Evolutionary conservation across 2,888 invertebrate species (phyloP).

Genomic region (Drosophila kokeensis): DNA sequence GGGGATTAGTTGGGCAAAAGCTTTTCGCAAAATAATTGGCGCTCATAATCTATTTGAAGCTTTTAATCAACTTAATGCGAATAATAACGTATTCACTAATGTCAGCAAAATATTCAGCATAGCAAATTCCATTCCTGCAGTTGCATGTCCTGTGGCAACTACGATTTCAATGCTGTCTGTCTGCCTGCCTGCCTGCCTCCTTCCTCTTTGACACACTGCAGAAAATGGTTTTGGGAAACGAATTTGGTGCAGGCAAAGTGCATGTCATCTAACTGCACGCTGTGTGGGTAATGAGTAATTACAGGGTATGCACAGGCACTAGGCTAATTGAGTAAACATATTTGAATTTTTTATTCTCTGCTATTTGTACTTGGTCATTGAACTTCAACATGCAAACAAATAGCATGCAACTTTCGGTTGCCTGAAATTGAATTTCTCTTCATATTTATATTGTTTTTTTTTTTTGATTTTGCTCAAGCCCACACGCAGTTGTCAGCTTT

Average conservation of each 20-base stretch:
- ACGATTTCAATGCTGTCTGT: slow-evolving; percentile 17
- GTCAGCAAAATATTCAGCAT: neutral
- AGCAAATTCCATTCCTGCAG: slow-evolving; percentile 13
- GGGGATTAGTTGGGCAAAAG: neutral
- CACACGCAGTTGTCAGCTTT: slow-evolving; percentile 23
- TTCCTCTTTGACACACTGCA: slow-evolving; percentile 14
- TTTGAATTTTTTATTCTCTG: slow-evolving; percentile 14
- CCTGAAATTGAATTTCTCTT: slow-evolving; percentile 18
- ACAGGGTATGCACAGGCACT: slow-evolving; percentile 27
- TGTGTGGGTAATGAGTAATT: slow-evolving; percentile 41
- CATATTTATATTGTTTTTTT: neutral
- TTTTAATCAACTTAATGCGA: neutral
- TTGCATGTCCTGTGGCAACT: slow-evolving; percentile 50
- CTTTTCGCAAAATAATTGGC: neutral
- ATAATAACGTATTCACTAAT: neutral
- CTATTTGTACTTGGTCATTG: slow-evolving; percentile 40
- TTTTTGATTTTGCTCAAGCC: slow-evolving; percentile 1
- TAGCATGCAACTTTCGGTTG: slow-evolving; percentile 24
- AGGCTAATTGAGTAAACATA: slow-evolving; percentile 50
- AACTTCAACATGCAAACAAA: slow-evolving; percentile 19
- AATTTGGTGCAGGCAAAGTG: slow-evolving; percentile 33
- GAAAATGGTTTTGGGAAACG: slow-evolving; percentile 28
- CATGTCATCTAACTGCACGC: slow-evolving; percentile 42
- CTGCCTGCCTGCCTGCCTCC: neutral
- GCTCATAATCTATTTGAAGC: neutral